Conservation (phyloP, 1,140 invertebrate species). For the Sogatella furcifera region DNA sequence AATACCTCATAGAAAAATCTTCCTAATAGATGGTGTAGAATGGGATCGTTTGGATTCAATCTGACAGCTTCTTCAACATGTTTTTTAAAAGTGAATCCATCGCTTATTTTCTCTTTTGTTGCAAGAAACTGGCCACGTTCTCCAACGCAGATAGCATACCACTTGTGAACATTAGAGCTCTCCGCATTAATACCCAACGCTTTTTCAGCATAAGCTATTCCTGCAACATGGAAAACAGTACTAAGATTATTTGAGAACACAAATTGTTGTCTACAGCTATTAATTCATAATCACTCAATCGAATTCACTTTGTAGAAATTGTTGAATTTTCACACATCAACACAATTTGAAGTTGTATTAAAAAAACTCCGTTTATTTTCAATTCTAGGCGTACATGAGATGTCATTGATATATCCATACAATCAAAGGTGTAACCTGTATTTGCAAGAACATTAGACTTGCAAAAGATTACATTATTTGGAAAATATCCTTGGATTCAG, state of each 20-base stretch:
- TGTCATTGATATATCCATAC: too few relatives aligned
- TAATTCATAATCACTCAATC: too few relatives aligned
- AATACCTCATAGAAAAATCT: slow-evolving; percentile 55
- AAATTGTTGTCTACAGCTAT: too few relatives aligned
- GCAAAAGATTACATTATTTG: too few relatives aligned
- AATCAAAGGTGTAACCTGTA: too few relatives aligned
- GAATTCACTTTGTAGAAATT: too few relatives aligned
- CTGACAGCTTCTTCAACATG: slow-evolving; percentile 58
- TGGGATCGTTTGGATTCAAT: slow-evolving; percentile 51
- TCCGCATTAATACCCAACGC: slow-evolving; percentile 42
- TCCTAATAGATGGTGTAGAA: slow-evolving; percentile 58
- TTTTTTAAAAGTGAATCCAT: slow-evolving; percentile 55
- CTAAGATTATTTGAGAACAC: neutral
- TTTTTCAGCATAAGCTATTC: slow-evolving; percentile 44
- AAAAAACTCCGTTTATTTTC: too few relatives aligned
- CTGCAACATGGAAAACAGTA: slow-evolving; percentile 29
- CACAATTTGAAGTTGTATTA: too few relatives aligned
- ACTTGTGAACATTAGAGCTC: slow-evolving; percentile 59
- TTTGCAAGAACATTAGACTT: too few relatives aligned
- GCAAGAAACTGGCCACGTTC: slow-evolving; percentile 44
- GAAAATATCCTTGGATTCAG: too few relatives aligned
- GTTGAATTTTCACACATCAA: too few relatives aligned
- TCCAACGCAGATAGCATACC: slow-evolving; percentile 65
- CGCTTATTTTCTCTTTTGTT: slow-evolving; percentile 55
- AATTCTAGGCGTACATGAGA: too few relatives aligned